phyloP scores from a whole-genome alignment of 2,797 vertebrate genomes.

The Spea hammondii region DNA sequence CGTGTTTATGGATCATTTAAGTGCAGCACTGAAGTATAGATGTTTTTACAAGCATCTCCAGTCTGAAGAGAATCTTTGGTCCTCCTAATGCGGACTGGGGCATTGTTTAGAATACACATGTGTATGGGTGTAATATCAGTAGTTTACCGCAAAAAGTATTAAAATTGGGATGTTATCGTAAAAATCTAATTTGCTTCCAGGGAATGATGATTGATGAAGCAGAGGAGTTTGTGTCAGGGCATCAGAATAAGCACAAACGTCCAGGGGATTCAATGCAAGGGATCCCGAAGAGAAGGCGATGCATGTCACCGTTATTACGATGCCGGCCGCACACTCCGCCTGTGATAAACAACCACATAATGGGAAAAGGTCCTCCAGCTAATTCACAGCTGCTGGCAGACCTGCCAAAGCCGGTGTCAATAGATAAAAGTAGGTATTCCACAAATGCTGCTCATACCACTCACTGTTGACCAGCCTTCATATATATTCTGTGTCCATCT shows the following conservation, averaged over 20 bases:
- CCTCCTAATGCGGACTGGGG: too few relatives aligned
- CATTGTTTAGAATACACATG: too few relatives aligned
- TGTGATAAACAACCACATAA: constrained; percentile 70
- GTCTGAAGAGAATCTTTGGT: too few relatives aligned
- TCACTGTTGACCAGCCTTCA: too few relatives aligned
- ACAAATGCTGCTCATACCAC: too few relatives aligned
- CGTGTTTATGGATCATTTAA: neutral
- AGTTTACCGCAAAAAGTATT: too few relatives aligned
- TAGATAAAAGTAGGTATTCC: constrained; percentile 67
- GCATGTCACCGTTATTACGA: constrained; percentile 89
- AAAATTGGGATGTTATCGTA: too few relatives aligned
- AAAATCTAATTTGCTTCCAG: constrained; percentile 50
- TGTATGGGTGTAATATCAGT: too few relatives aligned
- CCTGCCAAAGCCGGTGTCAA: constrained; percentile 64
- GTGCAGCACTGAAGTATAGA: neutral
- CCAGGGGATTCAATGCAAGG: constrained; percentile 83
- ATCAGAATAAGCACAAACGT: constrained; percentile 89
- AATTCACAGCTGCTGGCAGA: constrained; percentile 61
- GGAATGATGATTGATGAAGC: constrained; percentile 84
- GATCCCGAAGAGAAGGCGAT: constrained; percentile 84
- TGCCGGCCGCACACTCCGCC: constrained; percentile 78
- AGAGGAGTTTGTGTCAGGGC: constrained; percentile 76
- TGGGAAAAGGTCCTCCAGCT: constrained; percentile 68
- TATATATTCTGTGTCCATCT: too few relatives aligned
- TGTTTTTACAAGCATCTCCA: neutral